Evolutionary conservation across 2,888 invertebrate genomes (phyloP).

Genomic region (Drosophila kambysellisi): DNA sequence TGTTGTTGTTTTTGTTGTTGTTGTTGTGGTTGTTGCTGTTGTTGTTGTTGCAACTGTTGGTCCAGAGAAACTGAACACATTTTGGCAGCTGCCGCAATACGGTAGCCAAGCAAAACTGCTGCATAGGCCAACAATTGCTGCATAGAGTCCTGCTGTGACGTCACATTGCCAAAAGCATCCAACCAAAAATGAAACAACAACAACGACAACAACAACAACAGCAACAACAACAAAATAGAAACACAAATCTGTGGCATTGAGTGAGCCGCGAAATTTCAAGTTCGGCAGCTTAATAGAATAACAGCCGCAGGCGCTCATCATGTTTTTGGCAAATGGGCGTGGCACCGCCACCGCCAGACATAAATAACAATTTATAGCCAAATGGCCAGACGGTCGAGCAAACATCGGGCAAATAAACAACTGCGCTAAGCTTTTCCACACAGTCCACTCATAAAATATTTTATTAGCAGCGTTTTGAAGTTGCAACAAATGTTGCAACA

Average conservation of each 20-base stretch:
- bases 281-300: conserved; percentile 51
- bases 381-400: conserved; percentile 57
- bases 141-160: conserved; percentile 24
- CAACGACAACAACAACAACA: not conserved
- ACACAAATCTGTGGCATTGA: conserved; percentile 34
- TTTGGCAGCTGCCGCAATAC: conserved; percentile 25
- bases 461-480: conserved; percentile 35
- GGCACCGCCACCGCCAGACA: conserved; percentile 48
- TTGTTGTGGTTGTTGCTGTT: conserved; percentile 21
- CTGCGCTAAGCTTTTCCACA: conserved; percentile 39
- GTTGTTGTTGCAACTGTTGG: conserved; percentile 17
- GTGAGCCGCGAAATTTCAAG: conserved; percentile 48
- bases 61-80: conserved; percentile 2
- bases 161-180: conserved; percentile 28
- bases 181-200: conserved; percentile 1
- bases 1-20: conserved; percentile 24
- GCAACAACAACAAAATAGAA: not conserved
- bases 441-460: conserved; percentile 55
- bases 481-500: conserved; percentile 1
- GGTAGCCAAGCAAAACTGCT: conserved; percentile 7
- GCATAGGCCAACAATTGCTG: conserved; percentile 4
- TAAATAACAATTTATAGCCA: conserved; percentile 68
- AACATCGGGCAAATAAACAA: conserved; percentile 50
- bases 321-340: conserved; percentile 43
- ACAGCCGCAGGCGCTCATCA: conserved; percentile 32